Evolutionary conservation across 1,140 invertebrate genomes (phyloP).

Genomic region (Rhopalosiphum maidis): DNA sequence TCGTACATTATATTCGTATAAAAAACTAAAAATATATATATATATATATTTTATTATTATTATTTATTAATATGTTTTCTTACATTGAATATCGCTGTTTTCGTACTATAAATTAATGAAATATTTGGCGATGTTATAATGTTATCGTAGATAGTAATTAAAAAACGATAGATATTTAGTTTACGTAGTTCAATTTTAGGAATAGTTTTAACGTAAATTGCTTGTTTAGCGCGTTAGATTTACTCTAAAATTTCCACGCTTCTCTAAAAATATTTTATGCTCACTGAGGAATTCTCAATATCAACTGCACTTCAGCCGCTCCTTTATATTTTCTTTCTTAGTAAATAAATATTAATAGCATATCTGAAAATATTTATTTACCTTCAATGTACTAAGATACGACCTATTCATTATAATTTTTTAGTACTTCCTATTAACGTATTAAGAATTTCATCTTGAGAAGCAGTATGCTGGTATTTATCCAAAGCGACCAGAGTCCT

Average conservation of each 20-base stretch:
- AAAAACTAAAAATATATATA: background rate
- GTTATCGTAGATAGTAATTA: too few species aligned
- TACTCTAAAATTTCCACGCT: background rate
- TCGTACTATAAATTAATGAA: background rate
- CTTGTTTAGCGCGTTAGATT: background rate
- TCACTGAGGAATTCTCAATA: background rate
- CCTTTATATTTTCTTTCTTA: background rate
- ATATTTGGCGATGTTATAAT: fast-evolving
- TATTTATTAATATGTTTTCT: background rate
- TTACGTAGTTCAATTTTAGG: background rate
- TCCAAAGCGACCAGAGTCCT: background rate
- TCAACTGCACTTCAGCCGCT: background rate
- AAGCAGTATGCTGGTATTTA: background rate
- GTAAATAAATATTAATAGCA: background rate
- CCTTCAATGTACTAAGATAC: background rate
- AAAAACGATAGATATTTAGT: background rate
- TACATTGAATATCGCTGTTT: background rate
- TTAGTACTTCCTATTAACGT: background rate
- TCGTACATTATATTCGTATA: background rate
- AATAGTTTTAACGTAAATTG: background rate
- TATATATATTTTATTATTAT: too few species aligned
- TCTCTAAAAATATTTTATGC: background rate
- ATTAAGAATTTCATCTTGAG: background rate
- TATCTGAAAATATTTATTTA: background rate
- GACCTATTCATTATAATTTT: background rate